A percentile compares a stretch with the other conserved stretches of the same genome.
Evolutionary conservation across 53 echinoderm and acorn worm genomes (phyloP).

Genomic region (Paracentrotus lividus): DNA sequence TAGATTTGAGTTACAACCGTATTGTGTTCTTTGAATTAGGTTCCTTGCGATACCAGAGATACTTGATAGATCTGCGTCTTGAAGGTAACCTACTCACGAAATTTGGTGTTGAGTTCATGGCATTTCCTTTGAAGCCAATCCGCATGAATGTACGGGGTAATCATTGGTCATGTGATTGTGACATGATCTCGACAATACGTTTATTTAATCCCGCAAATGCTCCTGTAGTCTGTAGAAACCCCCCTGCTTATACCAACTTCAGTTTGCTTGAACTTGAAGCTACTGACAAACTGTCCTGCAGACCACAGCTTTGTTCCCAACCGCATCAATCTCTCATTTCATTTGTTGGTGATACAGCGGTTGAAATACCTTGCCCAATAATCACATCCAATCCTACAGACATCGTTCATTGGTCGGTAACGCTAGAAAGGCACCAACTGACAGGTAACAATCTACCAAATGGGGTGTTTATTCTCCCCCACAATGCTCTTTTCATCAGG

Average conservation of each 20-base stretch:
- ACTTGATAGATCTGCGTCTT: neutral
- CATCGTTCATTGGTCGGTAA: neutral
- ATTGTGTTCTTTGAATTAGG: neutral
- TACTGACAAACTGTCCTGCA: neutral
- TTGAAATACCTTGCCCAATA: slow-evolving; percentile 30
- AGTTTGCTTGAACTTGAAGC: neutral
- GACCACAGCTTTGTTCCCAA: neutral
- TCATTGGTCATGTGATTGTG: slow-evolving; percentile 26
- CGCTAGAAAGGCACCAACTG: neutral
- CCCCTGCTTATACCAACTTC: neutral
- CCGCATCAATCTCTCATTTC: neutral
- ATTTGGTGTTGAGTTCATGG: neutral
- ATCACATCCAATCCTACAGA: neutral
- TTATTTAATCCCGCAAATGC: neutral
- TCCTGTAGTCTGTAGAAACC: neutral
- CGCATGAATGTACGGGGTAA: neutral
- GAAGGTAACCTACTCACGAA: neutral
- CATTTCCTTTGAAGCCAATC: neutral
- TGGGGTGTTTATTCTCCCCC: neutral
- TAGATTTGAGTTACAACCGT: neutral
- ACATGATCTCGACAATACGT: neutral
- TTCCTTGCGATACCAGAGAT: neutral
- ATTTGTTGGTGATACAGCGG: neutral
- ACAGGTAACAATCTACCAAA: neutral
- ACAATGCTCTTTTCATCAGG: neutral